Evolutionary conservation across 1,140 invertebrate species (phyloP), one percentile per base, ranked within the genome.

Genomic region (Drosophila burlai): DNA sequence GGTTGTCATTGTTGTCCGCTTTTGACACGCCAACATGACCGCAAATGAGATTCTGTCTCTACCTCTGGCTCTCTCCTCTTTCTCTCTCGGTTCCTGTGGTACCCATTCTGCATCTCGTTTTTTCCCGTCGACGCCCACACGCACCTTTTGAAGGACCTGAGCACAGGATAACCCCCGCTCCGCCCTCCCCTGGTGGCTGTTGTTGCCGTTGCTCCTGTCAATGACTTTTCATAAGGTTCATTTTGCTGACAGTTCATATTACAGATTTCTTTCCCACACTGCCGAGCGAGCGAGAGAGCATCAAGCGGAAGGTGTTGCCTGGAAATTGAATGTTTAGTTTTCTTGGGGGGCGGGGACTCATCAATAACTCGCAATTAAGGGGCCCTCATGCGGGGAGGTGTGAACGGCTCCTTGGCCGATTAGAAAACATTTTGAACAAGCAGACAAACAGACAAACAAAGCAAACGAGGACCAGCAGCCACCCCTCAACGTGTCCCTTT

Each of bases 301-400:
- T 3, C n/a, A 29, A 52, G 36, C 29, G 40, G 29, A 57, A 57
- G 59, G 49, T 50, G 43, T 60, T 54, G 40, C 34, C 36, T 68
- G 58, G 21, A 81, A 66, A 77, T 78, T 69, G 76, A 71, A 76
- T 71, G 62, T 71, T 80, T 54, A 76, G 60, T 49, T 18, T 36
- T 24, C 3, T 58, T 36, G 26, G 31, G 21, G 26, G 34, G 59
- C 47, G 55, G 69, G 46, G 21, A 15, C 50, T 59, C 69, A 86
- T 85, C 83, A 79, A 86, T 85, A 85, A 85, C 75, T 86, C 65
- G 79, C 75, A 85, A 85, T 85, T 82, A 85, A 79, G 82, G n/a
- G 49, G 34, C 50, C 58, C 62, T 62, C 59, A 59, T 68, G 49
- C 54, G 50, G 40, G 52, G 50, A 72, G 79, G 64, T 82, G 63